Conservation (phyloP, 2,113 vertebrate genomes). For the Psephotus haematonotus region DNA sequence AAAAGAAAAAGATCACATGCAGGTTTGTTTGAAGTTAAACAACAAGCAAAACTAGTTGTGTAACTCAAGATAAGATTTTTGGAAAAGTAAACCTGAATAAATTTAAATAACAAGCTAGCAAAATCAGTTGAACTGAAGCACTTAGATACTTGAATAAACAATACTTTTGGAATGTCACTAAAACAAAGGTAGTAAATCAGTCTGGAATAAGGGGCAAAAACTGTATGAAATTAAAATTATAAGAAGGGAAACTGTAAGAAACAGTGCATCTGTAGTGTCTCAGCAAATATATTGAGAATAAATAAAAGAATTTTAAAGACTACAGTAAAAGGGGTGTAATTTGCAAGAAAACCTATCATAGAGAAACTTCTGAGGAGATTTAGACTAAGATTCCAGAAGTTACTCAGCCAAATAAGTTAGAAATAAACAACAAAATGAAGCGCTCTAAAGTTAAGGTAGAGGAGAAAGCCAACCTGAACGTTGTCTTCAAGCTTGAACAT, state of each 20-base stretch:
- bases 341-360: neutral
- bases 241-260: neutral
- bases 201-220: neutral
- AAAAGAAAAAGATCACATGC: neutral
- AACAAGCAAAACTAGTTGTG: neutral
- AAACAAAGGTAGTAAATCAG: neutral
- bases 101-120: neutral
- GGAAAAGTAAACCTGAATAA: neutral
- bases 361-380: neutral
- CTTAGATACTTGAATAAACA: neutral
- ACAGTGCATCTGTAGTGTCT: neutral
- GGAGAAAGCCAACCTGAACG: neutral
- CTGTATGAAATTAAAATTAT: neutral
- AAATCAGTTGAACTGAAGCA: neutral
- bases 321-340: neutral
- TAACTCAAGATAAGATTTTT: neutral
- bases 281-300: neutral
- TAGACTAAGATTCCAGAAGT: neutral
- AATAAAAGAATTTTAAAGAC: neutral
- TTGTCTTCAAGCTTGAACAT: neutral
- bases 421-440: neutral
- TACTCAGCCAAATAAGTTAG: neutral
- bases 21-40: neutral
- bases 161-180: neutral
- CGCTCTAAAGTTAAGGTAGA: neutral